phyloP scores from a whole-genome alignment of 2,113 vertebrate species.

The Eretmochelys imbricata region DNA sequence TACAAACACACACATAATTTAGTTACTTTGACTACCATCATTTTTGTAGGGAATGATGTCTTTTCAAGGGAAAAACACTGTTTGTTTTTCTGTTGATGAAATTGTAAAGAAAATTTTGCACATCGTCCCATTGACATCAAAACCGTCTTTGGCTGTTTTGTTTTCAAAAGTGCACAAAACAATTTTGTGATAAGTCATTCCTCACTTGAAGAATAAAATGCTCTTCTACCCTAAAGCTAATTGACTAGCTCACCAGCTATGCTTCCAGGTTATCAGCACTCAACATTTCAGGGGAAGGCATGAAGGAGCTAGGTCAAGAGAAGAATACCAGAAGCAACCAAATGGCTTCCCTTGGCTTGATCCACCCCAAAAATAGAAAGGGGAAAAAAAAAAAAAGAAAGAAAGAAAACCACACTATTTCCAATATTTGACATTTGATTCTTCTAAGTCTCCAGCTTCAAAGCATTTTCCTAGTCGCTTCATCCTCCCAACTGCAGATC shows the following conservation, averaged over 20 bases:
- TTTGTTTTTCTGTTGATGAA: background rate
- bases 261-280: conserved; percentile 63
- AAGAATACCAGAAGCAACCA: background rate
- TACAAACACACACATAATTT: background rate
- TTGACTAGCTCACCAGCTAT: conserved; percentile 48
- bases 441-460: background rate
- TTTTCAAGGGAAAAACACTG: background rate
- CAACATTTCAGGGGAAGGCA: conserved; percentile 50
- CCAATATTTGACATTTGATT: background rate
- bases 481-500: background rate
- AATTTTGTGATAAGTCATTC: conserved; percentile 34
- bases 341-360: background rate
- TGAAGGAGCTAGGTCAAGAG: conserved; percentile 43
- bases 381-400: rapidly evolving
- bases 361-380: background rate
- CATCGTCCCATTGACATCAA: background rate
- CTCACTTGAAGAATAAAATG: conserved; percentile 44
- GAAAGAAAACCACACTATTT: background rate
- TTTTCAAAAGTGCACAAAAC: conserved; percentile 4
- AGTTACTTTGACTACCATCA: background rate
- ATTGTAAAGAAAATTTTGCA: background rate
- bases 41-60: background rate
- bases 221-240: conserved; percentile 59
- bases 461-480: background rate
- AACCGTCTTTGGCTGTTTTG: background rate